These are phyloP conservation scores for Sebastes minor DNA, from an alignment of 2,797 vertebrate species.

Conservation along the genomic window DNA sequence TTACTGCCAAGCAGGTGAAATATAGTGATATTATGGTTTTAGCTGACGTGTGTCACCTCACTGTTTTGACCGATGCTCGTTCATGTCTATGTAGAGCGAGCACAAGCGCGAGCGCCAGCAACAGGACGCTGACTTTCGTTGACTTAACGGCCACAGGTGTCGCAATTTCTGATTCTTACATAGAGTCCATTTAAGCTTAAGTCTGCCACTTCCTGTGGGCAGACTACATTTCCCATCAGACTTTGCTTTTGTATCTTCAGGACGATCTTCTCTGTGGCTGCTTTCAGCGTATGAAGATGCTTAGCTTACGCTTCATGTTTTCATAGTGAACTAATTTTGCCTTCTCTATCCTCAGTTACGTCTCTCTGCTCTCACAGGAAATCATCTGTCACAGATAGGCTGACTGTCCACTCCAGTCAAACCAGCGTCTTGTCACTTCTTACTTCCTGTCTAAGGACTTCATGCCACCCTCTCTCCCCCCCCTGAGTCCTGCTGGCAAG, in stretches of 20 bases:
- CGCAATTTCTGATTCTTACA: too few species aligned
- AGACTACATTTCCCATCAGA: neutral
- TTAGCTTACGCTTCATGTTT: neutral
- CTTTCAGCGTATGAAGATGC: conserved; percentile 16
- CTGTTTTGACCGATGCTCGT: too few species aligned
- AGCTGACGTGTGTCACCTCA: too few species aligned
- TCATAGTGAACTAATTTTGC: neutral
- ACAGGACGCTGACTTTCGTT: accelerated
- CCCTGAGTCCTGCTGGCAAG: conserved; percentile 10
- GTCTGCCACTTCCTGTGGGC: conserved; percentile 4
- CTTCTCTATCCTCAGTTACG: neutral
- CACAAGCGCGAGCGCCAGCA: too few species aligned
- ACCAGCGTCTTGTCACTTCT: conserved; percentile 39
- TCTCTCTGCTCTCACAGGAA: conserved; percentile 35
- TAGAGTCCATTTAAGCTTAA: neutral
- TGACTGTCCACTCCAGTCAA: neutral
- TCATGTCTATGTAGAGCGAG: too few species aligned
- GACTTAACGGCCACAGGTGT: too few species aligned
- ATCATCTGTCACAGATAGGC: neutral
- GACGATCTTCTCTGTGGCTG: neutral
- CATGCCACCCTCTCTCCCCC: neutral
- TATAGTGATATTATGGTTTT: too few species aligned
- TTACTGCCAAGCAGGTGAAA: too few species aligned
- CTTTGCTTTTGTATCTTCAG: neutral
- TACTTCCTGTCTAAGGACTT: conserved; percentile 33